phyloP scores from a whole-genome alignment of 2,113 vertebrate species.

The Urocynchramus pylzowi region DNA sequence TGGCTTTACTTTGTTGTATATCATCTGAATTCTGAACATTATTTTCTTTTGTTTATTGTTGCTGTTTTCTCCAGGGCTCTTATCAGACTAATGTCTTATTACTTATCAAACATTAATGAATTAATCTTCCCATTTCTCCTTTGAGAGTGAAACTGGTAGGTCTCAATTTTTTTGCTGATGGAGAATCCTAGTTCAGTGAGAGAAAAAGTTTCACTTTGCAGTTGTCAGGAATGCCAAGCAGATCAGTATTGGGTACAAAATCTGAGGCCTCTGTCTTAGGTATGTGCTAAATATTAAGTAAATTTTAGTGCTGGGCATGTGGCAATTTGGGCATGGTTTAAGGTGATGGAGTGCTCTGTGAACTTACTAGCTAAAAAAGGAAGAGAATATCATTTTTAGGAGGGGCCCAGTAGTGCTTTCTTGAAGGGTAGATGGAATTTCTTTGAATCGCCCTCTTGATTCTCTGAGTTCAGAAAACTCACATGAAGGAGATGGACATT shows the following conservation, averaged over 20 bases:
- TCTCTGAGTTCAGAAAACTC: not conserved
- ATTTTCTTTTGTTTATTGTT: not conserved
- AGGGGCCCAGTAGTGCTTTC: not conserved
- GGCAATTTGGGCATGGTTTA: not conserved
- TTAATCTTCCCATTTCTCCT: not conserved
- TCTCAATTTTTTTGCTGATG: not conserved
- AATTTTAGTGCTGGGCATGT: not conserved
- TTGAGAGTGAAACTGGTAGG: not conserved
- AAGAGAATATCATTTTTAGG: not conserved
- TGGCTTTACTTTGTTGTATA: not conserved
- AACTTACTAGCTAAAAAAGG: not conserved
- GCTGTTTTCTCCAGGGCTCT: fast-evolving
- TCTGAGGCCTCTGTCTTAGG: not conserved
- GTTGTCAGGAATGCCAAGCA: not conserved
- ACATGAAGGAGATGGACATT: not conserved
- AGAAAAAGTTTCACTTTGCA: not conserved
- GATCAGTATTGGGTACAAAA: not conserved
- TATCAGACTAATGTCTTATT: not conserved
- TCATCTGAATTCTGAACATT: not conserved
- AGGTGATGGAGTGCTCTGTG: not conserved
- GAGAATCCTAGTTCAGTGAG: not conserved
- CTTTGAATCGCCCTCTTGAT: not conserved
- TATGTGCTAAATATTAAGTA: not conserved
- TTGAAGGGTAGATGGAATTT: not conserved
- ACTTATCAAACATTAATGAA: not conserved